These are phyloP conservation scores for Scomber colias DNA, from an alignment of 2,113 vertebrate species.

Conservation along the genomic window DNA sequence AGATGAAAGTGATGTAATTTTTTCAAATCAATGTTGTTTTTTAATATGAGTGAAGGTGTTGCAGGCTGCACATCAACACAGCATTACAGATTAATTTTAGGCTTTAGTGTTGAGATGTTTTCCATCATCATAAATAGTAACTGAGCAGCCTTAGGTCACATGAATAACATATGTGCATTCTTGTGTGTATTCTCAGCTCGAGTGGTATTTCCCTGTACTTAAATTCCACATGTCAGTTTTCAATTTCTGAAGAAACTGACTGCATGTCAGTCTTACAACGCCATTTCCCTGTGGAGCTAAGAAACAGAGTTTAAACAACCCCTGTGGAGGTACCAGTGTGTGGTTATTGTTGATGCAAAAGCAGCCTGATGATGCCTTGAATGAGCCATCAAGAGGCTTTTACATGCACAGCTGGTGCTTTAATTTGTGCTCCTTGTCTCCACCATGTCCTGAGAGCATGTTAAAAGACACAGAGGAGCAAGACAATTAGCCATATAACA, in stretches of 20 bases:
- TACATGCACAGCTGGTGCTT: slow-evolving; percentile 61
- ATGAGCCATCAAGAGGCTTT: slow-evolving; percentile 69
- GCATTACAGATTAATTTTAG: background rate
- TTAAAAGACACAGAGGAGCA: slow-evolving; percentile 69
- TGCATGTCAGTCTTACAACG: background rate
- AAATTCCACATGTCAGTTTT: slow-evolving; percentile 9
- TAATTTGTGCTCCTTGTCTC: background rate
- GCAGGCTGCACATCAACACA: background rate
- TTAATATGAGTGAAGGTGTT: slow-evolving; percentile 2
- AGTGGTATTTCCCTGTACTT: background rate
- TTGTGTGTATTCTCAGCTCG: background rate
- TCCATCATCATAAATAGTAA: background rate
- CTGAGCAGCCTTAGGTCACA: background rate
- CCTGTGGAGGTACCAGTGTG: slow-evolving; percentile 26
- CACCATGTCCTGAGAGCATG: slow-evolving; percentile 53
- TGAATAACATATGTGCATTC: slow-evolving; percentile 7
- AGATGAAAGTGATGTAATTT: background rate
- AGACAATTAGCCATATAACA: slow-evolving; percentile 77
- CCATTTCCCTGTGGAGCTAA: slow-evolving; percentile 29
- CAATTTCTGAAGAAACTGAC: background rate
- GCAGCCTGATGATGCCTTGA: slow-evolving; percentile 70
- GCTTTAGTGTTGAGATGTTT: slow-evolving; percentile 6
- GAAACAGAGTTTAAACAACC: slow-evolving; percentile 33
- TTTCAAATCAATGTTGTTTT: background rate
- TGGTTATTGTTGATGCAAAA: slow-evolving; percentile 60